phyloP scores from a whole-genome alignment of 2,113 vertebrate species.

The Hydrolagus affinis region DNA sequence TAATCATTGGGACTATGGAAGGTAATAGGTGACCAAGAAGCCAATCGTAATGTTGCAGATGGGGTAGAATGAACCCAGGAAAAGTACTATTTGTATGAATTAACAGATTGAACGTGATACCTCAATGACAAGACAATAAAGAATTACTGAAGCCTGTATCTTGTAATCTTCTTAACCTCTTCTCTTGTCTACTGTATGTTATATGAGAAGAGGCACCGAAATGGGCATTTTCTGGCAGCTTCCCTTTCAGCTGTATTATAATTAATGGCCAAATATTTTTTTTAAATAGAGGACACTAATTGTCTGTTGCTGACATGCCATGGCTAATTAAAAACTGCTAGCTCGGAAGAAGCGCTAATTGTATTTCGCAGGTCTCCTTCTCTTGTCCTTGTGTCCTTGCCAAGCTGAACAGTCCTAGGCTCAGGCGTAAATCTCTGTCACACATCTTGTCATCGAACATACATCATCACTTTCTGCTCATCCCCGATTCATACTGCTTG shows the following conservation, averaged over 20 bases:
- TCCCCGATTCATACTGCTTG: conserved; percentile 55
- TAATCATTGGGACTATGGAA: too few species aligned
- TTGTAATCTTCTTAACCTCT: background rate
- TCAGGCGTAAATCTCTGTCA: conserved; percentile 61
- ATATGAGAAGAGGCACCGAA: background rate
- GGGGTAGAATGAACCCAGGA: background rate
- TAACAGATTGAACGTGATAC: background rate
- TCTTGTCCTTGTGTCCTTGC: conserved; percentile 54
- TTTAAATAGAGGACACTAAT: conserved; percentile 62
- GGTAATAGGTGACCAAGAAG: too few species aligned
- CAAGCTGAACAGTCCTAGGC: conserved; percentile 46
- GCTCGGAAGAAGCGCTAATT: conserved; percentile 56
- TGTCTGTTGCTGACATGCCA: conserved; percentile 65
- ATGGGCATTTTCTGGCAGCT: background rate
- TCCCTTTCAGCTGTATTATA: conserved; percentile 35
- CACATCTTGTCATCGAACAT: conserved; percentile 56
- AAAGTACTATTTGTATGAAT: background rate
- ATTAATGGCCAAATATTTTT: conserved; percentile 61
- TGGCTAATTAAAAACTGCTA: conserved; percentile 63
- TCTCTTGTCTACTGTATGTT: background rate
- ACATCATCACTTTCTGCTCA: conserved; percentile 57
- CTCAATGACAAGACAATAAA: background rate
- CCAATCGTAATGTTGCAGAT: background rate
- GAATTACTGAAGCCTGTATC: background rate
- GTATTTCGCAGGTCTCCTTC: conserved; percentile 59